Evolutionary conservation across 2,113 vertebrate species (phyloP), one percentile per base, ranked within the genome.

Genomic region (Phainopepla nitens): DNA sequence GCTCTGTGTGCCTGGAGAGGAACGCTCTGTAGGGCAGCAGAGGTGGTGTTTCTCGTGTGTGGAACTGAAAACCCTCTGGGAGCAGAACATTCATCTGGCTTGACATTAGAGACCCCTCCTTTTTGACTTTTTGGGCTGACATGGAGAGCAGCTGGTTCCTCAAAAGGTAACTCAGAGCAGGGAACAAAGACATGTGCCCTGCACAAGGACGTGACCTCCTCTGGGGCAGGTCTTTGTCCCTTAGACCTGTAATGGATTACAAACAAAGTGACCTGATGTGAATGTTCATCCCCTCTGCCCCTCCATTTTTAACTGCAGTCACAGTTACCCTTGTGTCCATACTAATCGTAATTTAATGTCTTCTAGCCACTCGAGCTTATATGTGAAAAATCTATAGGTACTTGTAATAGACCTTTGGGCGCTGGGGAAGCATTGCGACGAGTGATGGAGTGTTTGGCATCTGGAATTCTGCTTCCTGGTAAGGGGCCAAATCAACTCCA

Each of bases 311-410:
- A 98, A 97, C 97, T 98, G 90, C 88, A 93, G 93, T 96, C 88
- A 93, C 94, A 95, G 93, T 97, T 97, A 93, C 91, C 92, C 93
- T 97, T 97, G 87, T 95, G 95, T 95, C 96, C 93, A 91, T 97
- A 96, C 97, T 98, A 98, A 98, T 96, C 69, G 0, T 93, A 94
- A 91, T 98, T 97, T 97, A 97, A 97, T 98, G 97, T 98, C 94
- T 98, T 98, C 94, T 97, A 99, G 99, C 99, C 99, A 66, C 98
- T 99, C 97, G 99, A 99, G 98, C 99, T 99, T 81, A 99, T 99
- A 97, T 99, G 99, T 97, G 99, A 99, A 98, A 99, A 99, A 98
- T 99, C 99, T 95, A 99, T 99, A 93, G 99, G 99, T 96, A 99
- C 99, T 94, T 99, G 99, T 98, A 99, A 99, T 98, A 98, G 99